Evolutionary conservation across 1,140 invertebrate species (phyloP), one percentile per base, ranked within the genome.

Genomic region (Drosophila teissieri): DNA sequence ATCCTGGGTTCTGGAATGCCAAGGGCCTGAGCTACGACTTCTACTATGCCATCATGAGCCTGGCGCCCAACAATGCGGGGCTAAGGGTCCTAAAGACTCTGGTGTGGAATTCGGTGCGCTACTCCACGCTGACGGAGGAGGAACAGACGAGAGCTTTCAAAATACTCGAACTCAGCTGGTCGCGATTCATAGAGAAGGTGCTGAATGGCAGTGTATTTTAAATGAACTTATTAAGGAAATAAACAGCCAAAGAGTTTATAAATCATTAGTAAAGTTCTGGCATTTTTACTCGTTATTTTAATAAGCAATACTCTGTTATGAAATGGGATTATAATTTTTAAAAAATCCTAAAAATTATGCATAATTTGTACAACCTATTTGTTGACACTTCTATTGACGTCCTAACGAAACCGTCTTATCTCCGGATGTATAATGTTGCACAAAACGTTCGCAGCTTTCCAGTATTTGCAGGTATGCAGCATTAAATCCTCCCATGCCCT

Each of bases 21-120:
- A 91, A 92, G 46, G 95, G 92, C 0, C 82, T 96, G 4, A 95
- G 95, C 44, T 94, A 96, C 73, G 96, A 96, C 73, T 96, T 95
- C 67, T 96, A 96, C 82, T 94, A 95, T 82, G 94, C 95, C 4
- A 96, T 96, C 68, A 95, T 96, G 93, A 95, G 93, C 0, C 92
- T 96, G 12, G 94, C 94, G 65, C 94, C 95, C 2, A 82, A 91
- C 3, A 92, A 94, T 19, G 93, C 94, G 5, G 95, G 96, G 54
- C 90, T 96, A 8, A 92, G 93, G 37, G 90, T 95, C 3, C 91
- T 96, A 0, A 96, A 96, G 80, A 93, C 95, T 78, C 91, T 96
- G 2, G 95, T 95, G 0, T 92, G 94, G n/a, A 96, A 96, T 83
- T 96, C 96, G 0, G 92, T 96, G 10, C 68, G 74, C 0, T 91